These are phyloP conservation scores for Idaea aversata DNA, from an alignment of 2,888 invertebrate genomes.

Conservation along the genomic window DNA sequence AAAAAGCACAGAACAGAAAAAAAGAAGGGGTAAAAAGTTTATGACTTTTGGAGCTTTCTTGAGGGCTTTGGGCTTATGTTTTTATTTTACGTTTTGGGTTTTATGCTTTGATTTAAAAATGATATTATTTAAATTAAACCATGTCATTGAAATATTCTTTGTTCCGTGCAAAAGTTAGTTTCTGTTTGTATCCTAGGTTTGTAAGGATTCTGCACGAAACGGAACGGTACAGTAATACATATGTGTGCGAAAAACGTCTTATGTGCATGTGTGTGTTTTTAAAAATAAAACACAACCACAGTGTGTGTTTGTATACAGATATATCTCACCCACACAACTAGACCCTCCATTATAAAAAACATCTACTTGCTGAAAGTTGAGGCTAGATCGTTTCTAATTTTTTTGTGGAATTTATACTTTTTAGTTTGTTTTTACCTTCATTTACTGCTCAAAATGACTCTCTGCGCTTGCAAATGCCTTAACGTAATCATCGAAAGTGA, in stretches of 20 bases:
- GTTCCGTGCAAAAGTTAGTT: no score
- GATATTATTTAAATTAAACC: no score
- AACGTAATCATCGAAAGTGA: slow-evolving; percentile 85
- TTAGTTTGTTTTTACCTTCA: slow-evolving; percentile 36
- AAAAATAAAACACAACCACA: neutral
- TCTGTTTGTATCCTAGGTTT: no score
- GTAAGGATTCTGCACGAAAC: neutral
- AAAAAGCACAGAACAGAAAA: no score
- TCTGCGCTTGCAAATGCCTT: slow-evolving; percentile 87
- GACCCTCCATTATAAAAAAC: neutral
- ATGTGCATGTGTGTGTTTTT: slow-evolving; percentile 7
- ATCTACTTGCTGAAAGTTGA: slow-evolving; percentile 23
- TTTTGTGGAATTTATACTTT: slow-evolving; percentile 58
- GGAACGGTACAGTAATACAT: neutral
- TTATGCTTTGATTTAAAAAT: no score
- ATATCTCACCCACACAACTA: neutral
- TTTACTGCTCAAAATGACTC: slow-evolving; percentile 70
- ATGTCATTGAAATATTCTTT: no score
- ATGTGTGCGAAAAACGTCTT: neutral
- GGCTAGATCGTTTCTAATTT: slow-evolving; percentile 39
- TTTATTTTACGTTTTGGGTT: no score
- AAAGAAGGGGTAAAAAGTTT: no score
- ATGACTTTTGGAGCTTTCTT: no score
- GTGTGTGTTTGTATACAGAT: neutral
- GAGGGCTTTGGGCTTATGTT: no score